Evolutionary conservation across 2,888 invertebrate genomes (phyloP).

Genomic region (Ptycholaimellus sp.): DNA sequence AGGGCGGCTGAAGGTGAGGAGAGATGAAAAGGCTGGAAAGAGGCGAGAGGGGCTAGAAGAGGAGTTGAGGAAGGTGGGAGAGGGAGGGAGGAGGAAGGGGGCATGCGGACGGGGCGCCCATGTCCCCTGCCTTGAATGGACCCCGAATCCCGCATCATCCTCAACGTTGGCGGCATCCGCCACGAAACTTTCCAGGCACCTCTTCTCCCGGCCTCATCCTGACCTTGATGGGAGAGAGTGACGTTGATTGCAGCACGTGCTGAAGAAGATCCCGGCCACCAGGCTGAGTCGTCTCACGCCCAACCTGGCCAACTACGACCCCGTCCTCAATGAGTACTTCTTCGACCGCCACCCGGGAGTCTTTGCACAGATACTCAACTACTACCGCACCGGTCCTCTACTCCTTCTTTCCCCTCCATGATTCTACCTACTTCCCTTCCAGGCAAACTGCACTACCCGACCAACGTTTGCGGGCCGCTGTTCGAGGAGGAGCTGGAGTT

Average conservation of each 20-base stretch:
- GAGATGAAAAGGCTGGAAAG: too few relatives aligned
- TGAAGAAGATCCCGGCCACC: constrained; percentile 70
- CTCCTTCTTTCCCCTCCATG: too few relatives aligned
- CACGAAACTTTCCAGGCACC: constrained; percentile 38
- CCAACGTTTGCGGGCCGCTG: constrained; percentile 90
- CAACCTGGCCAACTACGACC: constrained; percentile 94
- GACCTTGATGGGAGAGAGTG: too few relatives aligned
- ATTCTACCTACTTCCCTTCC: too few relatives aligned
- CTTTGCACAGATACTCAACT: constrained; percentile 70
- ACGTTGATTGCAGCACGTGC: constrained; percentile 37
- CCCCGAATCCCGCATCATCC: constrained; percentile 70
- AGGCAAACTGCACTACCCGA: constrained; percentile 93
- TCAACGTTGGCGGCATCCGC: constrained; percentile 76
- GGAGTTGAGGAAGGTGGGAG: too few relatives aligned
- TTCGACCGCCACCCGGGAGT: constrained; percentile 78
- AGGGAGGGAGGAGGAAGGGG: too few relatives aligned
- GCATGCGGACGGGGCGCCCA: too few relatives aligned
- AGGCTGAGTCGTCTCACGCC: constrained; percentile 56
- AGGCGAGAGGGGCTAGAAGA: too few relatives aligned
- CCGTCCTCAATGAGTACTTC: constrained; percentile 95
- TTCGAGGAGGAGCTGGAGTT: constrained; percentile 98
- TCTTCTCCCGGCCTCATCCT: too few relatives aligned
- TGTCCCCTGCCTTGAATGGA: constrained; percentile 31
- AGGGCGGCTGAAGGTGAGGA: too few relatives aligned
- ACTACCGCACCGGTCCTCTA: constrained; percentile 46